Evolutionary conservation across 1,140 invertebrate species (phyloP), one percentile per base, ranked within the genome.

Genomic region (Chionoecetes opilio): DNA sequence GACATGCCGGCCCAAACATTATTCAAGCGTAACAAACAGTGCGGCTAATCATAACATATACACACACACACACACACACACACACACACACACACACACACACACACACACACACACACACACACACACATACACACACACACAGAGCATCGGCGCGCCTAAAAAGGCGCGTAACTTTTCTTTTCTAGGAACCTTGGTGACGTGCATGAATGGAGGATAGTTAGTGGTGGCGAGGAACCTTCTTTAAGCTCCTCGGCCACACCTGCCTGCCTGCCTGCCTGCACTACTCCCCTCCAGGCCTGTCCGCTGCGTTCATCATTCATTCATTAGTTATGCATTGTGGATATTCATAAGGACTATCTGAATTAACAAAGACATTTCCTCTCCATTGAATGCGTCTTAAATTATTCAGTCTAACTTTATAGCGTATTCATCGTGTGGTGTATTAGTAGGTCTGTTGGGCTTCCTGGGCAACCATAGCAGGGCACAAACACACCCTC

Each of bases 241-340:
- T 26, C 63, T n/a, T 75, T 75, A 75, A 17, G 21, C 63, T n/a
- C 63, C 46, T 9, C 11, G 46, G 2, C 63, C 63, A 75, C 63
- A 53, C 63, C 11, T 75, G 11, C 63, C 21, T n/a, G n/a, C 63
- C 63, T 75, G 63, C 63, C 63, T n/a, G n/a, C 63, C 11, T 75
- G 3, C 63, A 17, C 63, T 1, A n/a, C n/a, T 21, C 63, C 21
- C 63, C 63, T 75, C 63, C 1, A 75, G 63, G 11, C 63, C 63
- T 21, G n/a, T 21, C n/a, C 26, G 21, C 63, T n/a, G n/a, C 63
- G 21, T 75, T 75, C 63, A 75, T 75, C 63, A 75, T n/a, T 75
- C 63, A 75, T 75, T 75, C 63, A 75, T 75, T 75, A 75, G 63
- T 75, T n/a, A 75, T 75, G n/a, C 63, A 75, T 75, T 75, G 63